Percentiles rank a stretch among this genome's conserved stretches.
Conservation (phyloP, 2,888 invertebrate genomes). For the Andrena praecox region DNA sequence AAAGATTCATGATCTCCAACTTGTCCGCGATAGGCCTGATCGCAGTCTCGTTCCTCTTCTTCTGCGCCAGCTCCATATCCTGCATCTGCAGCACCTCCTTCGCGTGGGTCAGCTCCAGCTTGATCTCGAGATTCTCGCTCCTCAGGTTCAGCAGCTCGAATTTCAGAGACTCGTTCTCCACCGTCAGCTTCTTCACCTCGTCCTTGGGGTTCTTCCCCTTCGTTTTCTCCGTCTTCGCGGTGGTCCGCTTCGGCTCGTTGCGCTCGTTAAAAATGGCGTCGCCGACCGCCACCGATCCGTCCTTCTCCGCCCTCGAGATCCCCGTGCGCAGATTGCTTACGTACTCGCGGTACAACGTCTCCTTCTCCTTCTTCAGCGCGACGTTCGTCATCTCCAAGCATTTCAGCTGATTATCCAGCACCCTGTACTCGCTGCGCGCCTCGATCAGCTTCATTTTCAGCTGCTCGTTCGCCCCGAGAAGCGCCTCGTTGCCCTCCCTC, state of each 20-base stretch:
- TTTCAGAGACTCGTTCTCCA: conserved; percentile 63
- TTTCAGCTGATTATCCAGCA: conserved; percentile 46
- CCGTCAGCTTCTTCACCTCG: conserved; percentile 31
- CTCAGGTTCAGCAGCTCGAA: conserved; percentile 59
- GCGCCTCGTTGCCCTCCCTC: conserved; percentile 26
- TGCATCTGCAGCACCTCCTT: conserved; percentile 37
- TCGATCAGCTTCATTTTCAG: conserved; percentile 42
- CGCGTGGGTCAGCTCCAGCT: conserved; percentile 35
- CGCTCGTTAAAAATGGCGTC: conserved; percentile 18
- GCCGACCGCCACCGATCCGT: conserved; percentile 6
- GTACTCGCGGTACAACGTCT: conserved; percentile 28
- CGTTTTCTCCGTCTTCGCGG: background rate
- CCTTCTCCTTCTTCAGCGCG: conserved; percentile 31
- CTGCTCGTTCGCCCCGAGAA: conserved; percentile 44
- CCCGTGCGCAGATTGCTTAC: conserved; percentile 6
- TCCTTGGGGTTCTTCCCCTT: conserved; percentile 32
- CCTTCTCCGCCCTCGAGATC: conserved; percentile 16
- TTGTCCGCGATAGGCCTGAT: conserved; percentile 26
- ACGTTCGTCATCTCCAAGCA: conserved; percentile 37
- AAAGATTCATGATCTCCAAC: conserved; percentile 36
- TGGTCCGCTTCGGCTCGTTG: background rate
- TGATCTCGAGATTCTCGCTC: conserved; percentile 40
- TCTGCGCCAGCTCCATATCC: background rate
- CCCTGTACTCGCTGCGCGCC: conserved; percentile 40
- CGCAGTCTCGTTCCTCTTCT: background rate